Evolutionary conservation across 2,888 invertebrate species (phyloP).

Genomic region (Anthrax anthrax): DNA sequence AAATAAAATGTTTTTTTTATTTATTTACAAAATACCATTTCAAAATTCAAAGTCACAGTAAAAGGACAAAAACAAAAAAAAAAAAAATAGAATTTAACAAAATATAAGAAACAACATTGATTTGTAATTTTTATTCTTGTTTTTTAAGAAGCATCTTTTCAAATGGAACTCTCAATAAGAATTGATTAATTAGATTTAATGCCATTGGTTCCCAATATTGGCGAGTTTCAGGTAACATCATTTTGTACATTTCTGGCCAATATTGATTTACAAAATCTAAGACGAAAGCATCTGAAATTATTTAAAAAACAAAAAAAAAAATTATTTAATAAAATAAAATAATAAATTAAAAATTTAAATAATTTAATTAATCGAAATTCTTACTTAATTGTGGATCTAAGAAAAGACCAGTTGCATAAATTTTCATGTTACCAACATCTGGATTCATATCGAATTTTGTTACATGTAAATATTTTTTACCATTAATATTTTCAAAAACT

Average conservation of each 20-base stretch:
- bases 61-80: too few species aligned
- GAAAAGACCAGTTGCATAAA: slow-evolving; percentile 44
- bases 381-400: slow-evolving; percentile 51
- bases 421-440: slow-evolving; percentile 46
- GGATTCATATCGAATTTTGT: slow-evolving; percentile 46
- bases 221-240: slow-evolving; percentile 35
- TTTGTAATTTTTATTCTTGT: too few species aligned
- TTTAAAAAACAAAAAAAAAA: not conserved
- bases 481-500: slow-evolving; percentile 39
- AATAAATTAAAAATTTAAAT: not conserved
- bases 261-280: slow-evolving; percentile 41
- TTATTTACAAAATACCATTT: too few species aligned
- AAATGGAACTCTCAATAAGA: slow-evolving; percentile 27
- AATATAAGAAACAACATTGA: too few species aligned
- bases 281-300: slow-evolving; percentile 21
- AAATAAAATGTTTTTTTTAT: too few species aligned
- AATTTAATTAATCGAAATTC: slow-evolving; percentile 21
- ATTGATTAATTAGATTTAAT: slow-evolving; percentile 24
- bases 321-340: not conserved
- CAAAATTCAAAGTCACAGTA: too few species aligned
- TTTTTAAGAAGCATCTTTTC: slow-evolving; percentile 15
- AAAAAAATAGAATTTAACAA: too few species aligned
- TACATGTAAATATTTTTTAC: slow-evolving; percentile 41
- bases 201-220: slow-evolving; percentile 27
- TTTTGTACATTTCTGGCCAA: slow-evolving; percentile 39